Evolutionary conservation across 2,797 vertebrate species (phyloP), one percentile per base, ranked within the genome.

Genomic region (Fistularia commersonii): DNA sequence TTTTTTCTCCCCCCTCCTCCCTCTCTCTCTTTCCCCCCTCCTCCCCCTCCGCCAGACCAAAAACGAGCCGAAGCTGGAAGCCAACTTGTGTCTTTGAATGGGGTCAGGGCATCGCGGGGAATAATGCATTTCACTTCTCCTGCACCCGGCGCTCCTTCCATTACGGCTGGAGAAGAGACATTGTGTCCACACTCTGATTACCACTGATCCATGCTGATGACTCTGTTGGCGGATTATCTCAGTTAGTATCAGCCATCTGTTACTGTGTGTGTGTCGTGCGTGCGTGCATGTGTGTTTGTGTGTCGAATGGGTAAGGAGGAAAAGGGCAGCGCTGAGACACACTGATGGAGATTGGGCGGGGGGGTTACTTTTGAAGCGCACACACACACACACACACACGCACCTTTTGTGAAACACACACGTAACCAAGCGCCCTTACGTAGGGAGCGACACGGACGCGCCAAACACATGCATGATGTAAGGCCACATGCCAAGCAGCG

Each of bases 231-330:
- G 88, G 93, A 93, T 95, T 95, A 94, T 92, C 88, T 89, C 84
- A 86, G 87, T 88, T 87, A 91, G 89, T 91, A 90, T 92, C 88
- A 85, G 86, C 93, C 93, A 93, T 94, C 93, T 94, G 94, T 90
- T 92, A 82, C 86, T 76, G 83, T 75, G 80, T 76, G 78, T 81
- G 1, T 3, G 64, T 57, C 58, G 39, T 65, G 52, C 64, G 62
- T 59, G 59, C 67, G 57, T 62, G 45, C 53, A 48, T 57, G 41
- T 57, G 44, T 51, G 54, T 67, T 41, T 53, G 34, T 65, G 50
- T 61, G 69, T 49, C 57, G 56, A 74, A 69, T 74, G 64, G 72
- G 56, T 45, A 43, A 64, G 60, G 47, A 80, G 69, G 60, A 76
- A 45, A 64, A 74, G 72, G 72, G 70, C 65, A 79, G 73, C 51